Conservation (phyloP, 2,797 vertebrate species). For the Brachyrhaphis roseni region DNA sequence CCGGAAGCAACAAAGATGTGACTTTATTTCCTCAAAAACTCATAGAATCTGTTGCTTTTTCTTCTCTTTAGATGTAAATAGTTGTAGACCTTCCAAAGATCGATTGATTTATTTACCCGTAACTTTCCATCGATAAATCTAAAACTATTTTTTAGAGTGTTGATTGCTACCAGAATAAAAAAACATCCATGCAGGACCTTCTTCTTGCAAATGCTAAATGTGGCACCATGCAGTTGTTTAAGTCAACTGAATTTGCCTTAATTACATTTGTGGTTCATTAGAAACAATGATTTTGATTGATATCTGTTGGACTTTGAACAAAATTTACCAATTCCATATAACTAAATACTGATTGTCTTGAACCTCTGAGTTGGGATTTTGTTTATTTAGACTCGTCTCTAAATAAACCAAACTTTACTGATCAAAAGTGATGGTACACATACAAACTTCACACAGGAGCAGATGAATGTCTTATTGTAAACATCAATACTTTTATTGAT, state of each 20-base stretch:
- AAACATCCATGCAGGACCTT: not conserved
- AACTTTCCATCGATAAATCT: not conserved
- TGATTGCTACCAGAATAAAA: not conserved
- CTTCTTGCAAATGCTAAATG: not conserved
- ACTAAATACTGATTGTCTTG: not conserved
- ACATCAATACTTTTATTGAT: constrained; percentile 74
- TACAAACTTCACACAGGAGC: constrained; percentile 11
- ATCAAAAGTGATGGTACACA: not conserved
- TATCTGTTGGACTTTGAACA: not conserved
- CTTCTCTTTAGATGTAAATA: not conserved
- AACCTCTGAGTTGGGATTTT: not conserved
- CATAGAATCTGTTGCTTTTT: not conserved
- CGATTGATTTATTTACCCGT: not conserved
- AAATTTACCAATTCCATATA: not conserved
- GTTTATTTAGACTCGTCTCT: no score
- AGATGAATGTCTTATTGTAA: constrained; percentile 61
- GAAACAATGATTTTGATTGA: not conserved
- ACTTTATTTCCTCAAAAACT: not conserved
- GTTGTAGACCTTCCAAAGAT: not conserved
- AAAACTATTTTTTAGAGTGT: not conserved
- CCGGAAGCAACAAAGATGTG: not conserved
- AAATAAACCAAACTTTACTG: not conserved
- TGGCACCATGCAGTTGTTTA: not conserved
- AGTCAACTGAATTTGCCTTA: not conserved
- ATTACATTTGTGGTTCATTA: not conserved